These are phyloP conservation scores for Nasonia longicornis DNA, from an alignment of 1,140 invertebrate genomes.

Conservation along the genomic window DNA sequence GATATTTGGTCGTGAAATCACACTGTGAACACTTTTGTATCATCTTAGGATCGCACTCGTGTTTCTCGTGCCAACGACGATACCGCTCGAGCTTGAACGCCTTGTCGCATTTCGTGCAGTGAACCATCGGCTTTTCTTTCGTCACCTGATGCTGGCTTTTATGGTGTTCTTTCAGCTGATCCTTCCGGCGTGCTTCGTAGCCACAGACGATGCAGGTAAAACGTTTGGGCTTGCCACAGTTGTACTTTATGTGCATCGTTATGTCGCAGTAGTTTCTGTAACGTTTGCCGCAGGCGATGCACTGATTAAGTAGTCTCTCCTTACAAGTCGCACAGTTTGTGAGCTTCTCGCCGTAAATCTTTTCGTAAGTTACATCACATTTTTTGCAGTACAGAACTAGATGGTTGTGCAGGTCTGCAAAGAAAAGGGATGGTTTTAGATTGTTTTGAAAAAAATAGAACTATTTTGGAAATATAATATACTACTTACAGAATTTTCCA, in stretches of 20 bases:
- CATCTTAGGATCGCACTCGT: background rate
- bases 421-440: background rate
- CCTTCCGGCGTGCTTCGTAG: background rate
- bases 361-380: background rate
- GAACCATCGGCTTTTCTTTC: background rate
- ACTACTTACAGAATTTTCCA: background rate
- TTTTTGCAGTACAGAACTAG: background rate
- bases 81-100: background rate
- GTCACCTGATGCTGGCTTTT: background rate
- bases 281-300: background rate
- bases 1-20: conserved; percentile 11
- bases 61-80: background rate
- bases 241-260: conserved; percentile 3
- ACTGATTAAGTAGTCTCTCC: background rate
- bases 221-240: conserved; percentile 5
- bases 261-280: background rate
- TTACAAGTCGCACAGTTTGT: background rate
- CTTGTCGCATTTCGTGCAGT: conserved; percentile 1
- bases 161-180: background rate
- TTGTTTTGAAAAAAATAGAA: background rate
- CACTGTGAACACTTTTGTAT: background rate
- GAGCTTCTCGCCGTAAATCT: conserved; percentile 6
- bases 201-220: background rate
- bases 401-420: background rate
- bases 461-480: background rate